These are phyloP conservation scores for Nasonia giraulti DNA, from an alignment of 1,140 invertebrate species.

Conservation along the genomic window DNA sequence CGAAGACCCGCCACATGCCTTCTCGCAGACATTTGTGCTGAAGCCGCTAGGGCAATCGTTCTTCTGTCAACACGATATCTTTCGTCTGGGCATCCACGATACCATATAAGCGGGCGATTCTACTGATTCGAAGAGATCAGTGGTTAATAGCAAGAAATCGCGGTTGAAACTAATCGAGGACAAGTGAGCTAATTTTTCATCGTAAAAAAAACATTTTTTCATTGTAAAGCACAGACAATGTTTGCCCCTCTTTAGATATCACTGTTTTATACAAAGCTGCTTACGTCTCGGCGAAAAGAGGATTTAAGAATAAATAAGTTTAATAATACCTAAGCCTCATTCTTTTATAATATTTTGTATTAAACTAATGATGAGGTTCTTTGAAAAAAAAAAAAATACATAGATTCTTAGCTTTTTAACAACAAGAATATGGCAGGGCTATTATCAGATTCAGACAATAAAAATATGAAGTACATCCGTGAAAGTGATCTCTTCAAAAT, in stretches of 20 bases:
- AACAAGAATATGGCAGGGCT: neutral
- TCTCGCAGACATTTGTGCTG: constrained; percentile 91
- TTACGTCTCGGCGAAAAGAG: constrained; percentile 59
- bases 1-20: constrained; percentile 93
- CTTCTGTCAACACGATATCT: constrained; percentile 94
- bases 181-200: constrained; percentile 62
- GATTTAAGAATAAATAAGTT: constrained; percentile 54
- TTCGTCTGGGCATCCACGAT: constrained; percentile 92
- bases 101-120: constrained; percentile 75
- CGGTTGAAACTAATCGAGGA: constrained; percentile 52
- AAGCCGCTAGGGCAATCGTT: constrained; percentile 89
- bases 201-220: constrained; percentile 56
- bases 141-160: constrained; percentile 34
- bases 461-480: constrained; percentile 19
- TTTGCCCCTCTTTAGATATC: constrained; percentile 60
- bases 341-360: constrained; percentile 54
- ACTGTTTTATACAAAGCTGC: constrained; percentile 65
- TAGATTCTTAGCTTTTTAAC: neutral
- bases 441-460: constrained; percentile 33
- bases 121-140: constrained; percentile 35
- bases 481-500: constrained; percentile 33
- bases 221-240: constrained; percentile 53
- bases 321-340: constrained; percentile 58
- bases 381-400: neutral
- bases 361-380: constrained; percentile 36